Evolutionary conservation across 2,797 vertebrate species (phyloP), one percentile per base, ranked within the genome.

Genomic region (Sternotherus odoratus): DNA sequence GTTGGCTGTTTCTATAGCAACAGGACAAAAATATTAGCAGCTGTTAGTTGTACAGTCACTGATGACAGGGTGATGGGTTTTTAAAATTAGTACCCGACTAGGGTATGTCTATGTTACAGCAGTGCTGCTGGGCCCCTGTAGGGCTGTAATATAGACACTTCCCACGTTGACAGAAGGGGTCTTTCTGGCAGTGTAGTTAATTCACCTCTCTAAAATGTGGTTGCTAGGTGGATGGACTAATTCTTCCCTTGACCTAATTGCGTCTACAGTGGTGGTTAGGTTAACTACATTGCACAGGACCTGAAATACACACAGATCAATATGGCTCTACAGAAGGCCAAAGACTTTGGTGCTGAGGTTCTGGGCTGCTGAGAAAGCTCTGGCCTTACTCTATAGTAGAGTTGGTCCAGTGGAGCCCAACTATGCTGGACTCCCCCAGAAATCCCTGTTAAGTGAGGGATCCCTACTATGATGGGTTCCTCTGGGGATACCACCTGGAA

Each of bases 1-100:
- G 85, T 82, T 85, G 75, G 5, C 75, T 79, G 5, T 84, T 88
- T 87, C 69, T 93, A 80, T 79, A 92, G 78, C 75, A 95, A 79
- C 39, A 82, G 54, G 56, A 54, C 54, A 75, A 91, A 69, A 72
- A 74, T 80, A 48, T 81, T 90, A 87, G n/a, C 30, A 94, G 24
- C 56, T 82, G 78, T 85, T 87, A 66, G 30, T 1, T 5, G 72
- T 75, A 30, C 39, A 75, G 24, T 72, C 57, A 46, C 6, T 94
- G 89, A 57, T 87, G 63, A 77, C 12, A 77, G 19, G 46, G 56
- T 75, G 72, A 48, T 0, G 0, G 9, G 57, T 93, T 93, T 83
- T 53, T 57, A 92, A 79, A 93, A 77, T 50, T 6, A 87, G 85
- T 81, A 50, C 23, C 54, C 33, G 43, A 48, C 36, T 46, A 12